A percentile compares a stretch with the other conserved stretches of the same genome.
phyloP scores from a whole-genome alignment of 2,113 vertebrate genomes.

The Condylura cristata region DNA sequence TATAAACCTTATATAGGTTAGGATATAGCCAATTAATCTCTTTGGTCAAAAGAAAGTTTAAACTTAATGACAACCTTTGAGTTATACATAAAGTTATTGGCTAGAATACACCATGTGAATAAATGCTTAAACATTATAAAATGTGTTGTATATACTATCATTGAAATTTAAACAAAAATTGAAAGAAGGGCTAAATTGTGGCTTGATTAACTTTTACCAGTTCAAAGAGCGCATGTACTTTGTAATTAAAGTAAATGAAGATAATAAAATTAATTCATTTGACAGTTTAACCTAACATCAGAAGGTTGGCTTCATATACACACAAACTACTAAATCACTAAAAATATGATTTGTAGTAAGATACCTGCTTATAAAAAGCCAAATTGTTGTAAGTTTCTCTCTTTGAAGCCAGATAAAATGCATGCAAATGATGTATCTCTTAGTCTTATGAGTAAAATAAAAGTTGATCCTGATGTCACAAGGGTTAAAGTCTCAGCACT shows the following conservation, averaged over 20 bases:
- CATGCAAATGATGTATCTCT: background rate
- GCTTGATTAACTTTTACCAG: background rate
- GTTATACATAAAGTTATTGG: background rate
- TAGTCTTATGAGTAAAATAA: background rate
- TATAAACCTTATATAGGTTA: background rate
- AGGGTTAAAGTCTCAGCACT: too few relatives aligned
- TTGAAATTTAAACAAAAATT: constrained; percentile 15
- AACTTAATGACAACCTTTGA: background rate
- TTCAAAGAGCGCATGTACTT: constrained; percentile 39
- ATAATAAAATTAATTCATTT: constrained; percentile 43
- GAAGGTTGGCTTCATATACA: background rate
- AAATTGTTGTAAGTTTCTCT: background rate
- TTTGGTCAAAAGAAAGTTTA: background rate
- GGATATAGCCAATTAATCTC: background rate
- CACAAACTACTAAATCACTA: constrained; percentile 8
- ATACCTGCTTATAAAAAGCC: constrained; percentile 2
- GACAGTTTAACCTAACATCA: constrained; percentile 34
- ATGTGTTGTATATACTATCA: background rate
- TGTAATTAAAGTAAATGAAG: background rate
- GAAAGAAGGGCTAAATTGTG: background rate
- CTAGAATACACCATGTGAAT: background rate
- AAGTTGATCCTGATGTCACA: too few relatives aligned
- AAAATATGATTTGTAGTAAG: background rate
- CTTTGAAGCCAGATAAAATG: background rate
- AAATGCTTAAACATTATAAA: background rate